Percentiles rank a stretch among this genome's conserved stretches.
phyloP scores from a whole-genome alignment of 2,797 vertebrate species.

The Enoplosus armatus region DNA sequence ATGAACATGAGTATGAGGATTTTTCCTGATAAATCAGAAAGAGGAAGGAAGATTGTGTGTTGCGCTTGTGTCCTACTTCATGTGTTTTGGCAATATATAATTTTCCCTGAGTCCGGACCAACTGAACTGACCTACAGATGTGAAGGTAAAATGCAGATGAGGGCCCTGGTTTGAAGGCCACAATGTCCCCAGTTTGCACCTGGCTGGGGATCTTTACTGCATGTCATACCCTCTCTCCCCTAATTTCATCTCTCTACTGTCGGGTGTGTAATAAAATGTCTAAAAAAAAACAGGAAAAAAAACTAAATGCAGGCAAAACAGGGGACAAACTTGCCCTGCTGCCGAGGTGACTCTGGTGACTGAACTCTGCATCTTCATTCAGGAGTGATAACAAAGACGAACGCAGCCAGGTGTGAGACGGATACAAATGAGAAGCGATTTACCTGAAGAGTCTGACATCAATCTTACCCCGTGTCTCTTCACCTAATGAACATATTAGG shows the following conservation, averaged over 20 bases:
- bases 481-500: conserved; percentile 57
- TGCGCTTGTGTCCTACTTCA: background rate
- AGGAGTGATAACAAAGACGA: conserved; percentile 30
- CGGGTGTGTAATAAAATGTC: background rate
- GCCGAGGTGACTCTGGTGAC: background rate
- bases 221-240: background rate
- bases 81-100: too few relatives aligned
- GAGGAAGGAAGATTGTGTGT: background rate
- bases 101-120: background rate
- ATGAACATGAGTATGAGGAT: background rate
- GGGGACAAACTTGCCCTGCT: background rate
- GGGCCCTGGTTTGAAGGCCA: background rate
- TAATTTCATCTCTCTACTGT: background rate
- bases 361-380: conserved; percentile 34
- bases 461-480: conserved; percentile 50
- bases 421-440: conserved; percentile 56
- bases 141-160: background rate
- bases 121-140: background rate
- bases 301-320: too few relatives aligned
- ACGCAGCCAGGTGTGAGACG: conserved; percentile 27
- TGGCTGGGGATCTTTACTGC: background rate
- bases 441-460: conserved; percentile 51
- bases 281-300: background rate
- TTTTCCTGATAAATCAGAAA: background rate
- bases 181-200: background rate